Evolutionary conservation across 2,113 vertebrate species (phyloP), one percentile per base, ranked within the genome.

Genomic region (Corythoichthys intestinalis): DNA sequence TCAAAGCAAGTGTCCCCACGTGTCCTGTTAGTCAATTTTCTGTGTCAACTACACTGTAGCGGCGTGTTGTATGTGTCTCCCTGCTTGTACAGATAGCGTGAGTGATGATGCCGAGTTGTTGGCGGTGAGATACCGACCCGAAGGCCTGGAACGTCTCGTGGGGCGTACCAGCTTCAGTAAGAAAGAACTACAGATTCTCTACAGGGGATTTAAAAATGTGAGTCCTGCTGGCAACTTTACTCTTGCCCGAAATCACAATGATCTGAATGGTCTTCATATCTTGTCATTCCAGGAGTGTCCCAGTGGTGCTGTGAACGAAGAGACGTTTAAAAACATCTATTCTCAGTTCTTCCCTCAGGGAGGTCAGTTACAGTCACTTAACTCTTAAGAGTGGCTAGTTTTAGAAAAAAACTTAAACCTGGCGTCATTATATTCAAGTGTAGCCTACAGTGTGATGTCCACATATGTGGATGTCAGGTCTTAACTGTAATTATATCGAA

Each of bases 151-250:
- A 64, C 92, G 92, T 66, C 93, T 99, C 7, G 92, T 94, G 41
- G 92, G 94, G 63, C 94, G 94, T 89, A 96, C 94, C 88, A 95
- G 93, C 82, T 99, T 99, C 92, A 96, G 87, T 20, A 95, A 93
- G 87, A 95, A 94, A 79, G 97, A 99, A 87, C 88, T 99, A 76
- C 96, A 98, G 87, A 92, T 98, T 79, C 94, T 99, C 70, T 98
- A 98, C 82, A 88, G 95, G 58, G 96, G 96, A 71, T 99, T 99
- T 92, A 99, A 99, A 88, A 98, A 94, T 0, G 97, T 98, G 84
- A 94, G 94, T 39, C 49, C 2, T 4, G 4, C 13, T 17, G 13
- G 49, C 35, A 53, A 39, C 13, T 63, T 20, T 46, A 6, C 41
- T 13, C 62, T 47, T 5, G 15, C 13, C 44, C 48, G 62, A 14